Conservation (phyloP, 2,797 vertebrate genomes). For the Chaenodraco wilsoni region DNA sequence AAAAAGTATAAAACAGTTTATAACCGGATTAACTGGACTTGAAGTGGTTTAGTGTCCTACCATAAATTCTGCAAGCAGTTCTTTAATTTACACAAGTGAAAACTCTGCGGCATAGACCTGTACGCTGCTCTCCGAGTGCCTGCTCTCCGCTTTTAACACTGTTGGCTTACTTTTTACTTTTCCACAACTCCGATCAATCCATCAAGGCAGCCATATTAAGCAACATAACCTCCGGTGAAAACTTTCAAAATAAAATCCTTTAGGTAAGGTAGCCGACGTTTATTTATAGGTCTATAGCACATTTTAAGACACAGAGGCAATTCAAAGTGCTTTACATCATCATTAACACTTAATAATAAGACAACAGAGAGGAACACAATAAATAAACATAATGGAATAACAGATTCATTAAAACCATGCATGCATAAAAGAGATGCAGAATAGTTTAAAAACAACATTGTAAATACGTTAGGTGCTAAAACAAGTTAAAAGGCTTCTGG, state of each 20-base stretch:
- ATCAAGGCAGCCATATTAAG: neutral
- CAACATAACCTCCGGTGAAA: rapidly evolving
- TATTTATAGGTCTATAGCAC: too few relatives aligned
- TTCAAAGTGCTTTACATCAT: too few relatives aligned
- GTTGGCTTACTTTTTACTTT: conserved; percentile 71
- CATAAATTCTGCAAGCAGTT: neutral
- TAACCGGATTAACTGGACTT: neutral
- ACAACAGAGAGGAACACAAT: too few relatives aligned
- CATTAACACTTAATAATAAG: too few relatives aligned
- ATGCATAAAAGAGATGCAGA: too few relatives aligned
- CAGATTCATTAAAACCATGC: too few relatives aligned
- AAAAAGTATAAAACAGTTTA: conserved; percentile 29
- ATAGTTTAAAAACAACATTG: too few relatives aligned
- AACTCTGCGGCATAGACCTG: neutral
- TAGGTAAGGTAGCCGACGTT: too few relatives aligned
- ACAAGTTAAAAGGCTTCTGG: too few relatives aligned
- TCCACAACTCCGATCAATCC: conserved; percentile 68
- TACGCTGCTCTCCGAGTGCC: conserved; percentile 42
- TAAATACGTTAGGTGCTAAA: too few relatives aligned
- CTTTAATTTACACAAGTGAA: neutral
- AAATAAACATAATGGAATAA: too few relatives aligned
- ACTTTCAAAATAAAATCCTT: conserved; percentile 44
- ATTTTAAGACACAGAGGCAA: too few relatives aligned
- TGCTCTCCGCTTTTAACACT: conserved; percentile 34
- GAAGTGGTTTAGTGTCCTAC: neutral